Percentiles rank a stretch among this genome's conserved stretches.
Evolutionary conservation across 2,113 vertebrate genomes (phyloP).

Genomic region (Anguilla rostrata): DNA sequence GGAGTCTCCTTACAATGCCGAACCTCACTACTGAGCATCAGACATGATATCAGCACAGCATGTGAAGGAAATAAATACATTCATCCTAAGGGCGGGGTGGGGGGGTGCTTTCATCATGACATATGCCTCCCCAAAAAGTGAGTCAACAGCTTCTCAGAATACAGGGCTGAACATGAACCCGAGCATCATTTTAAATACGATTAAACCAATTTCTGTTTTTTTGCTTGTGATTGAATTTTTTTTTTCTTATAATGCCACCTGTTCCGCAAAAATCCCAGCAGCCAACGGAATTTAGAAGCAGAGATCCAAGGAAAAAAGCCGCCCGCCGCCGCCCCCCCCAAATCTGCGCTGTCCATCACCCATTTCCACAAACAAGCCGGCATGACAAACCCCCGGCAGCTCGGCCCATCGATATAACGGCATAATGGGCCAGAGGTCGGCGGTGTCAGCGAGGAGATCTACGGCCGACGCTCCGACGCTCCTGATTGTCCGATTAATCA

Average conservation of each 20-base stretch:
- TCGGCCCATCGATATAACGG: conserved; percentile 8
- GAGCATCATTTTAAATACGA: no score
- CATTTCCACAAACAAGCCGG: conserved; percentile 14
- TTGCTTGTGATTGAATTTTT: neutral
- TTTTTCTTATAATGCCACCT: neutral
- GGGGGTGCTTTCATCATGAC: no score
- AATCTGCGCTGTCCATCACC: neutral
- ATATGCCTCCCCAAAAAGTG: no score
- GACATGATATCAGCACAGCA: no score
- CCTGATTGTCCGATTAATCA: conserved; percentile 16
- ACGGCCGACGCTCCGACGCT: neutral
- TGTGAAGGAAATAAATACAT: no score
- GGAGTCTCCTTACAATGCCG: no score
- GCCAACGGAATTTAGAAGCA: neutral
- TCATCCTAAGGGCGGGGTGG: no score
- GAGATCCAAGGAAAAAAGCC: neutral
- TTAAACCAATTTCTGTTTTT: neutral
- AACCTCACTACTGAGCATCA: no score
- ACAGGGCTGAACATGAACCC: neutral
- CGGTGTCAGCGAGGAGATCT: neutral
- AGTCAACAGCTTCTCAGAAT: no score
- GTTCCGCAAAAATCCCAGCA: neutral
- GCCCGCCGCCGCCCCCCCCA: no score
- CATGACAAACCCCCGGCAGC: neutral
- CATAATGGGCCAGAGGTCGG: conserved; percentile 1